Evolutionary conservation across 2,113 vertebrate genomes (phyloP), one percentile per base, ranked within the genome.

Genomic region (Marmota monax): DNA sequence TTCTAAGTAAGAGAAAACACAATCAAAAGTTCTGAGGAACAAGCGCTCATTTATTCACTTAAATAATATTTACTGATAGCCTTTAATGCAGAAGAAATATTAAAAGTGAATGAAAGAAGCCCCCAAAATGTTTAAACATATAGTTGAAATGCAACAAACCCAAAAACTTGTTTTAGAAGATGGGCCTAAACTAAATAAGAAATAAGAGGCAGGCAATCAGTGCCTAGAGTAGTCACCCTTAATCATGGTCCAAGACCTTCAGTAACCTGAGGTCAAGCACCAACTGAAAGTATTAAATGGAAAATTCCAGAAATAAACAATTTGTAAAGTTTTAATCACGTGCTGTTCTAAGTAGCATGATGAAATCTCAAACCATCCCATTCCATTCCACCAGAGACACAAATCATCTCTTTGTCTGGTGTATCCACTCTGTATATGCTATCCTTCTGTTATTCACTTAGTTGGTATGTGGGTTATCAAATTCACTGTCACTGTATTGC

Each of bases 151-250:
- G 84, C 39, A 56, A 78, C 87, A 96, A 76, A 2, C n/a, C 6
- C 16, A 79, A 69, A 20, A n/a, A 72, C 20, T 65, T 39, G 1
- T 48, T 84, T 93, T 37, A 65, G 27, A 70, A 22, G 37, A 53
- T 45, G 29, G 61, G 6, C 56, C 67, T 80, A 39, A 77, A 69
- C 25, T 37, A 37, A 53, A 48, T 3, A 61, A 37, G 29, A 82
- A 27, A 39, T 7, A 12, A 42, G 13, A 92, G 6, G 5, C 17
- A 61, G 42, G 80, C 14, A 70, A 63, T 4, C 32, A 2, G 0
- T 0, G 9, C 12, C 27, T 42, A 23, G 0, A 7, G 16, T 13
- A 3, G 13, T 22, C 22, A 5, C 37, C 18, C 53, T 22, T n/a
- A 18, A 63, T 5, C 7, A 39, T 14, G 22, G 48, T 23, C 51